These are phyloP conservation scores for Todiramphus chloris DNA, from an alignment of 2,113 vertebrate genomes.

Conservation along the genomic window DNA sequence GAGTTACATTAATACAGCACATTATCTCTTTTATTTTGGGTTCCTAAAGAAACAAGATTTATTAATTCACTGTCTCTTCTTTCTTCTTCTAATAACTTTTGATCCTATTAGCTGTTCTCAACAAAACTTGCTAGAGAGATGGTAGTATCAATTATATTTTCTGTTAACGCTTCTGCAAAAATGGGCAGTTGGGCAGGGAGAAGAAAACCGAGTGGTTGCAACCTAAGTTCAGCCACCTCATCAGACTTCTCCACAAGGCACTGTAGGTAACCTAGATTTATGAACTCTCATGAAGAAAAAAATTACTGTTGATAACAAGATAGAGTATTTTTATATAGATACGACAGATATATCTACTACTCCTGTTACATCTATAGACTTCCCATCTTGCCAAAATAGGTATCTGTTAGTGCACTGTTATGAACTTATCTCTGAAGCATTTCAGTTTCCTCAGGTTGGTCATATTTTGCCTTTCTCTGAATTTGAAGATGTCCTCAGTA, in stretches of 20 bases:
- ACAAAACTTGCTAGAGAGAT: not conserved
- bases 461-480: not conserved
- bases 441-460: not conserved
- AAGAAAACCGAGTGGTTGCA: not conserved
- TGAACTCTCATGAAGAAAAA: not conserved
- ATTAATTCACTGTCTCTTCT: not conserved
- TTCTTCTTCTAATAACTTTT: not conserved
- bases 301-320: not conserved
- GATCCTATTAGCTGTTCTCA: not conserved
- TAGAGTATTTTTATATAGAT: not conserved
- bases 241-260: not conserved
- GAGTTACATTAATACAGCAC: not conserved
- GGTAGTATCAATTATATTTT: not conserved
- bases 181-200: not conserved
- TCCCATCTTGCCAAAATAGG: not conserved
- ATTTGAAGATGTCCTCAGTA: not conserved
- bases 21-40: not conserved
- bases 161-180: not conserved
- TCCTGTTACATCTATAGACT: rapidly evolving
- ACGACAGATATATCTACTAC: not conserved
- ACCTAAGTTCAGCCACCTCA: not conserved
- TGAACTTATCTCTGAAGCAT: not conserved
- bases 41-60: not conserved
- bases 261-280: not conserved
- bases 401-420: not conserved